Evolutionary conservation across 2,888 invertebrate genomes (phyloP).

Genomic region (Phaonia tiefii): DNA sequence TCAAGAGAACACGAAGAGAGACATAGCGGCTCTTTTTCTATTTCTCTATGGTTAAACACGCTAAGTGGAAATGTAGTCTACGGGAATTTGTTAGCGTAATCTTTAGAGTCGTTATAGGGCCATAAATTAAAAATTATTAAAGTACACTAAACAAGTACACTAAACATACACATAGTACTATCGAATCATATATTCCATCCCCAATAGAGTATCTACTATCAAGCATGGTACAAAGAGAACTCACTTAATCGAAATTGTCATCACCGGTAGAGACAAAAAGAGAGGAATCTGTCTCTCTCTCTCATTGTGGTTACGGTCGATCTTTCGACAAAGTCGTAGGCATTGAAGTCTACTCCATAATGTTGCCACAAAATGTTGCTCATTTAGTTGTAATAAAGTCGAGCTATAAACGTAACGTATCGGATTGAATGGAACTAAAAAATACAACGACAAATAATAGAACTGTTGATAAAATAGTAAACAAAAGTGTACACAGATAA

Average conservation of each 20-base stretch:
- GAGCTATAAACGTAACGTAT: slow-evolving; percentile 60
- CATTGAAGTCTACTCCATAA: slow-evolving; percentile 40
- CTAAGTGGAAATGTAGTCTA: no score
- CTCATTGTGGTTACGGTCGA: slow-evolving; percentile 1
- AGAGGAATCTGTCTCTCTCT: slow-evolving; percentile 8
- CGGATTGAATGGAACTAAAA: slow-evolving; percentile 5
- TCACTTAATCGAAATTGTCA: not conserved
- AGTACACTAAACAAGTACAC: no score
- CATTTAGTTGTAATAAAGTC: slow-evolving; percentile 65
- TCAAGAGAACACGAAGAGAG: no score
- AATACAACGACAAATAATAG: slow-evolving; percentile 35
- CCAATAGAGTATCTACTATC: not conserved
- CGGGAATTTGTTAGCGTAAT: no score
- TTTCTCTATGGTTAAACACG: no score
- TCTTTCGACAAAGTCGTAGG: slow-evolving; percentile 14
- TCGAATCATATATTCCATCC: no score
- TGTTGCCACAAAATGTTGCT: slow-evolving; percentile 63
- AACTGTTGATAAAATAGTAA: slow-evolving; percentile 47
- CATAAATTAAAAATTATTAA: no score
- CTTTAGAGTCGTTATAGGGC: no score
- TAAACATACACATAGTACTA: no score
- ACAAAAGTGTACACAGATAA: not conserved
- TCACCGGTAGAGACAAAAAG: not conserved
- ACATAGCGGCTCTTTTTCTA: no score
- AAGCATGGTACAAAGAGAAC: no score